These are phyloP conservation scores for Leptobrachium ailaonicum DNA, from an alignment of 2,113 vertebrate species.

Conservation along the genomic window DNA sequence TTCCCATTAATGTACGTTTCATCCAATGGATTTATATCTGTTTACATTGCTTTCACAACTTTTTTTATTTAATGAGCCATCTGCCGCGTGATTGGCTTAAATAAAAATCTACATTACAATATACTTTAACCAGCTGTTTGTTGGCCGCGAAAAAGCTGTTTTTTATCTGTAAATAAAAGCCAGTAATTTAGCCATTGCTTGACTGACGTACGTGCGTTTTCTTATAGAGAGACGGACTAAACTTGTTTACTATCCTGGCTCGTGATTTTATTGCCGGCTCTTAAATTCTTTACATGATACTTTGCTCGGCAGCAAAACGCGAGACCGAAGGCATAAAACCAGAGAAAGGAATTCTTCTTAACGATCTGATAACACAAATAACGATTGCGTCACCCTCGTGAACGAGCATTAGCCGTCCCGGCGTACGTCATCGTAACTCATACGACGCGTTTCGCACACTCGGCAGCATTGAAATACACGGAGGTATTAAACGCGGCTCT, in stretches of 20 bases:
- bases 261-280: constrained; percentile 9
- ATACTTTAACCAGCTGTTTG: constrained; percentile 26
- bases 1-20: constrained; percentile 17
- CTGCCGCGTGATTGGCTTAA: constrained; percentile 34
- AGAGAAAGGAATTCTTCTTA: constrained; percentile 23
- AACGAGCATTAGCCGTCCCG: constrained; percentile 6
- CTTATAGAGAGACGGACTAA: constrained; percentile 31
- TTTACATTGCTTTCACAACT: constrained; percentile 13
- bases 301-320: constrained; percentile 29
- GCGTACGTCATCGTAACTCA: background rate
- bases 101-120: constrained; percentile 39
- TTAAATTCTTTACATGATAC: constrained; percentile 30
- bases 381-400: constrained; percentile 17
- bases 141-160: constrained; percentile 31
- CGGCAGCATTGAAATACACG: background rate
- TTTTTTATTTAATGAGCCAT: constrained; percentile 21
- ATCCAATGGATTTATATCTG: constrained; percentile 30
- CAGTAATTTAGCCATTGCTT: constrained; percentile 40
- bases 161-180: constrained; percentile 46
- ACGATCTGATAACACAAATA: constrained; percentile 14
- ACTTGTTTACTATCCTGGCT: constrained; percentile 34
- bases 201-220: constrained; percentile 33
- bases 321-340: constrained; percentile 32
- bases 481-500: too few relatives aligned
- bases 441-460: background rate